Percentiles rank a stretch among this genome's conserved stretches.
Conservation (phyloP, 2,113 vertebrate species). For the Pitta sordida region DNA sequence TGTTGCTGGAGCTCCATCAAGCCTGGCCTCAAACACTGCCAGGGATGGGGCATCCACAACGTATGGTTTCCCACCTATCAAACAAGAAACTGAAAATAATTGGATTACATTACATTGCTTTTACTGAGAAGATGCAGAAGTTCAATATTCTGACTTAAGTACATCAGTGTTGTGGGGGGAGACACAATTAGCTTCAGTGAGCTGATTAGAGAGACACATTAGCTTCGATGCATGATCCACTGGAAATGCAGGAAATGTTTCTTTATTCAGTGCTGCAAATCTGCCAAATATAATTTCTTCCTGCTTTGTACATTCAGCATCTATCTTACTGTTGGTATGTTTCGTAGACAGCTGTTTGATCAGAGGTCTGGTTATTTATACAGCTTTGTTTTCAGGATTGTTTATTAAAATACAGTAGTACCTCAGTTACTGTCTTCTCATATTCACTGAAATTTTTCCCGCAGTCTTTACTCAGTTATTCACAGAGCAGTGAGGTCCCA, state of each 20-base stretch:
- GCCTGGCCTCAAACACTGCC: neutral
- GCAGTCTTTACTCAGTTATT: too few relatives aligned
- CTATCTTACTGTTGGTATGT: neutral
- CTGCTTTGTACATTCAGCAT: neutral
- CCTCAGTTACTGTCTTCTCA: too few relatives aligned
- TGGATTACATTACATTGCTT: neutral
- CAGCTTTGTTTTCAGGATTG: neutral
- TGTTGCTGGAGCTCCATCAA: neutral
- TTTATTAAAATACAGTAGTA: constrained; percentile 37
- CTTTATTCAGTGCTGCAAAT: neutral
- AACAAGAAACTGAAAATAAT: neutral
- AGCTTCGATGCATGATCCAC: neutral
- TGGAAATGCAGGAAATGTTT: neutral
- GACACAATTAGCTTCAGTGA: too few relatives aligned
- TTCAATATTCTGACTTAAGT: neutral
- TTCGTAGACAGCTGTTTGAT: neutral
- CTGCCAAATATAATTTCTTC: neutral
- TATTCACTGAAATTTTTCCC: too few relatives aligned
- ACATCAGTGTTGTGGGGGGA: neutral
- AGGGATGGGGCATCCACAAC: neutral
- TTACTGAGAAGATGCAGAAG: neutral
- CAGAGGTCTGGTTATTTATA: neutral
- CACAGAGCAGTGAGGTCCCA: too few relatives aligned
- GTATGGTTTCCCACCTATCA: neutral
- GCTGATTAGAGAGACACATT: neutral